Percentiles rank a stretch among this genome's conserved stretches.
These are phyloP conservation scores for Collichthys lucidus DNA, from an alignment of 2,113 vertebrate genomes.

Conservation along the genomic window DNA sequence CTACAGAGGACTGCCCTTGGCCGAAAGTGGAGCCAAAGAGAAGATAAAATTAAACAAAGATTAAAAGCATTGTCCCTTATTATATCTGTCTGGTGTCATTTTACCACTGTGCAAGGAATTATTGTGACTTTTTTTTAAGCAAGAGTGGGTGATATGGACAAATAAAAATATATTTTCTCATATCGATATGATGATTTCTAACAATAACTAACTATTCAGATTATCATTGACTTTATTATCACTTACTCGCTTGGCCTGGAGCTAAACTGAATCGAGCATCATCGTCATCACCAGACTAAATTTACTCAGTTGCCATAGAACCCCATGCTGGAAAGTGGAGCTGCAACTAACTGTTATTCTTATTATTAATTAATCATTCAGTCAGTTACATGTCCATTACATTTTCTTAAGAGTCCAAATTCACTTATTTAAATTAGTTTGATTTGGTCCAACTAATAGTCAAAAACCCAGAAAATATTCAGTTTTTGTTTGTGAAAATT, in stretches of 20 bases:
- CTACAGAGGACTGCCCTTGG: slow-evolving; percentile 60
- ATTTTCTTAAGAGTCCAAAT: not conserved
- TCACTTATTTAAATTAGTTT: not conserved
- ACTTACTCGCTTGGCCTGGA: not conserved
- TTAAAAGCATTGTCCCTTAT: not conserved
- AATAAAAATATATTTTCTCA: not conserved
- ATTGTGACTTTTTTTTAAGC: not conserved
- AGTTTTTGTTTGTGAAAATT: not conserved
- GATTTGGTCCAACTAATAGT: not conserved
- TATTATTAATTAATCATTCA: not conserved
- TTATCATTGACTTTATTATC: not conserved
- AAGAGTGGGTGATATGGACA: not conserved
- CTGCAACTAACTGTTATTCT: too few relatives aligned
- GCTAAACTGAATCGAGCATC: not conserved
- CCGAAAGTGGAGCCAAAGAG: not conserved
- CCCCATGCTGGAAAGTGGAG: not conserved
- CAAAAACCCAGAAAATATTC: not conserved
- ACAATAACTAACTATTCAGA: not conserved
- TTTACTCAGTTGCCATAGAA: not conserved
- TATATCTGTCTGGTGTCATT: not conserved
- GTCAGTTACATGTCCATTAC: not conserved
- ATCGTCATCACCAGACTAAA: not conserved
- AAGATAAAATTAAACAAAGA: not conserved
- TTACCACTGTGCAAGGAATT: not conserved
- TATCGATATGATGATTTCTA: not conserved